Percentiles rank a stretch among this genome's conserved stretches.
Conservation (phyloP, 2,797 vertebrate genomes). For the Paratrypauchen microcephalus region DNA sequence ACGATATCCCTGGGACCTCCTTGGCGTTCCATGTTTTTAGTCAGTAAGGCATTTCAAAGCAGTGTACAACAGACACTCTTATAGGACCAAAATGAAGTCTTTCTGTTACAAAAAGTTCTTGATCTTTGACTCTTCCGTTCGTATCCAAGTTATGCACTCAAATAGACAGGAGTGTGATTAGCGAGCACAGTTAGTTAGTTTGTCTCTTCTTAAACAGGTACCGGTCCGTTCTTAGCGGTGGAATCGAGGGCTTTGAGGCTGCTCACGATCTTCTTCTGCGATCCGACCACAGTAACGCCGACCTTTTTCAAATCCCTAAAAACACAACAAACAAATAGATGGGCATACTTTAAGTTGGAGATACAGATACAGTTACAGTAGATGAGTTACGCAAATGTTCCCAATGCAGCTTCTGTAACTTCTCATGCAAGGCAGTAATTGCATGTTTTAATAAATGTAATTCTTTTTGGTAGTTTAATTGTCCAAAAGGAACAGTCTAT, state of each 20-base stretch:
- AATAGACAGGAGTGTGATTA: slow-evolving; percentile 46
- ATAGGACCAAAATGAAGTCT: slow-evolving; percentile 36
- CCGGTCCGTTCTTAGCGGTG: slow-evolving; percentile 90
- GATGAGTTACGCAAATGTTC: slow-evolving; percentile 48
- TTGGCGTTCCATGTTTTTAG: slow-evolving; percentile 29
- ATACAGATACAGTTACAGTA: slow-evolving; percentile 49
- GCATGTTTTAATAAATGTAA: too few relatives aligned
- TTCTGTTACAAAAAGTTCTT: slow-evolving; percentile 37
- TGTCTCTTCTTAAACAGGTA: slow-evolving; percentile 84
- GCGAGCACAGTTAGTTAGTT: slow-evolving; percentile 41
- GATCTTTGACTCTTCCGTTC: slow-evolving; percentile 20
- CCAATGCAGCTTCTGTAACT: slow-evolving; percentile 40
- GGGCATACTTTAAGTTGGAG: slow-evolving; percentile 37
- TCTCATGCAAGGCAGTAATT: not conserved
- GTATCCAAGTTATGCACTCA: slow-evolving; percentile 41
- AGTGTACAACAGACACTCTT: slow-evolving; percentile 23
- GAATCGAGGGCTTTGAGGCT: slow-evolving; percentile 95
- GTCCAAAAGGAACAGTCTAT: too few relatives aligned
- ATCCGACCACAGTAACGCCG: slow-evolving; percentile 91
- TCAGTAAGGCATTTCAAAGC: slow-evolving; percentile 72
- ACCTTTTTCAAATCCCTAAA: slow-evolving; percentile 94
- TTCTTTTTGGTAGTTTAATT: too few relatives aligned
- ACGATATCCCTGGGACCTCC: slow-evolving; percentile 35
- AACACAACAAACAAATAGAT: slow-evolving; percentile 16
- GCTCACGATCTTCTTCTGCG: slow-evolving; percentile 96